Evolutionary conservation across 2,797 vertebrate species (phyloP).

Genomic region (Momotus momota): DNA sequence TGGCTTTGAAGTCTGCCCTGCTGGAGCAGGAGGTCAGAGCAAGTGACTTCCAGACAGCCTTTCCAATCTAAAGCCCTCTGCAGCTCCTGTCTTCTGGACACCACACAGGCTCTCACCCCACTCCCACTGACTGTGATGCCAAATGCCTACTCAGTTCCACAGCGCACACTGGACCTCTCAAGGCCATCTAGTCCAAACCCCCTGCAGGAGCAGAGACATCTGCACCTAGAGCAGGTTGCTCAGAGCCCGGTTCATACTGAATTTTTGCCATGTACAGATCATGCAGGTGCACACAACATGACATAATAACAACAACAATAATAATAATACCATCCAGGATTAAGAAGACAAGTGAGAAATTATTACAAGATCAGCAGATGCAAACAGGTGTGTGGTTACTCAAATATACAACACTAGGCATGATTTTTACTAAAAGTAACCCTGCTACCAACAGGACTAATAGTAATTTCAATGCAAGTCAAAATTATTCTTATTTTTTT

Average conservation of each 20-base stretch:
- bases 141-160: not conserved
- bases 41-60: not conserved
- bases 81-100: not conserved
- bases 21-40: not conserved
- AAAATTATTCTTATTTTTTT: not conserved
- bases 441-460: not conserved
- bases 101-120: not conserved
- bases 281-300: not conserved
- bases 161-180: not conserved
- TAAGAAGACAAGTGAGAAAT: not conserved
- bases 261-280: not conserved
- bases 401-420: not conserved
- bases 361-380: not conserved
- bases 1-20: not conserved
- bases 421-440: not conserved
- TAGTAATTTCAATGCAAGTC: rapidly evolving
- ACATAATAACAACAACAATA: not conserved
- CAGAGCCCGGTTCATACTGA: not conserved
- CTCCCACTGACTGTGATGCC: not conserved
- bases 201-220: not conserved
- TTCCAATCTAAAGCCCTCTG: not conserved
- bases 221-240: not conserved
- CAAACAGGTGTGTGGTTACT: not conserved
- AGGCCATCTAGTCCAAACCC: not conserved
- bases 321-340: not conserved